Percentiles rank a stretch among this genome's conserved stretches.
phyloP scores from a whole-genome alignment of 2,888 invertebrate species.

The Dynastes hyllus region DNA sequence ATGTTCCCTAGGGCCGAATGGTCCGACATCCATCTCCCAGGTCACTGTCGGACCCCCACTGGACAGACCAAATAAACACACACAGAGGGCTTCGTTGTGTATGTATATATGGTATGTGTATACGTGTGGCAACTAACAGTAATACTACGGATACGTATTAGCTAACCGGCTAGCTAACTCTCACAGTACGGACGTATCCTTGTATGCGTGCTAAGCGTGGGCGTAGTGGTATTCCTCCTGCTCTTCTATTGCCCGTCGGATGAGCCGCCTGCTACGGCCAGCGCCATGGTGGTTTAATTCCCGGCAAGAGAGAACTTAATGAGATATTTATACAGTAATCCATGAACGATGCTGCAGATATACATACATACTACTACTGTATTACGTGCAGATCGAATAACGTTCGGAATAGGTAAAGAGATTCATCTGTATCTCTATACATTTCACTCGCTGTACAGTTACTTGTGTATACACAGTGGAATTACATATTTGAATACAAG shows the following conservation, averaged over 20 bases:
- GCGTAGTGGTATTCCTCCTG: constrained; percentile 21
- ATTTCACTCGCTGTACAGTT: no score
- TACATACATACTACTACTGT: constrained; percentile 19
- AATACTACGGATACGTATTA: background rate
- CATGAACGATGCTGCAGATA: constrained; percentile 42
- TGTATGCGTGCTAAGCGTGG: constrained; percentile 5
- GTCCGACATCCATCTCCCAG: constrained; percentile 65
- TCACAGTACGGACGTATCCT: background rate
- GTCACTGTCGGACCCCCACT: constrained; percentile 58
- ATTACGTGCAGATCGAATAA: constrained; percentile 12
- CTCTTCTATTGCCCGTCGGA: background rate
- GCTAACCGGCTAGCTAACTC: background rate
- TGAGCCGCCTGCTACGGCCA: background rate
- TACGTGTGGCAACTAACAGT: background rate
- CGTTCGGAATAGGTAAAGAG: background rate
- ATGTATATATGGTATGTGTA: background rate
- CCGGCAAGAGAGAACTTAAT: constrained; percentile 53
- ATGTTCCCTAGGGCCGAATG: constrained; percentile 64
- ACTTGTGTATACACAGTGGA: no score
- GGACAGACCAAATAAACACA: constrained; percentile 59
- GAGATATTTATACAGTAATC: constrained; percentile 54
- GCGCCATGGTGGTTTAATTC: constrained; percentile 48
- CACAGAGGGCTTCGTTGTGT: background rate
- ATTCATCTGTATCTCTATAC: background rate
- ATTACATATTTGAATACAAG: no score